Percentiles rank a stretch among this genome's conserved stretches.
Evolutionary conservation across 2,888 invertebrate species (phyloP).

Genomic region (Cephus runcator): DNA sequence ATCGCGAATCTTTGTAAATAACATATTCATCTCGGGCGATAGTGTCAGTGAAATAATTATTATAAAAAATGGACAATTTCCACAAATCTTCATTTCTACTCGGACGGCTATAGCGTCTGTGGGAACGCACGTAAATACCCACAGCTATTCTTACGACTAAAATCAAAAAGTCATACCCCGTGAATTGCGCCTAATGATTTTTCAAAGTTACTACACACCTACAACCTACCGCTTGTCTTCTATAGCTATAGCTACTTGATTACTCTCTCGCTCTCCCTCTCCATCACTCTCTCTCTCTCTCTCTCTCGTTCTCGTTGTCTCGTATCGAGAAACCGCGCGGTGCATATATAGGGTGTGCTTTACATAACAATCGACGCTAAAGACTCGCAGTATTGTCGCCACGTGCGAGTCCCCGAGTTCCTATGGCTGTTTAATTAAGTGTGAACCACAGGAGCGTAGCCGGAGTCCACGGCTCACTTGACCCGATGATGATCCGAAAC

Average conservation of each 20-base stretch:
- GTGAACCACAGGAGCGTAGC: conserved; percentile 64
- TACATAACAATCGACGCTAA: conserved; percentile 66
- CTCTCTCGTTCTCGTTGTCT: conserved; percentile 5
- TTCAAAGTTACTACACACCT: conserved; percentile 12
- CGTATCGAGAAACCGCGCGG: conserved; percentile 49
- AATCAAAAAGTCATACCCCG: neutral
- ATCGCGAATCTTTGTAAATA: neutral
- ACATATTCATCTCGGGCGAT: neutral
- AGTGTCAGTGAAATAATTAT: neutral
- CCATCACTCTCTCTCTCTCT: neutral
- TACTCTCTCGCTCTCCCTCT: neutral
- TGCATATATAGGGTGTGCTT: conserved; percentile 60
- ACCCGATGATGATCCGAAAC: conserved; percentile 58
- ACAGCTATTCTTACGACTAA: neutral
- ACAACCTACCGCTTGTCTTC: neutral
- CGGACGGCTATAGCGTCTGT: neutral
- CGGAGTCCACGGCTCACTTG: conserved; percentile 60
- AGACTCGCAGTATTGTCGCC: conserved; percentile 64
- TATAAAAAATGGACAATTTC: neutral
- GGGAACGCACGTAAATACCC: neutral
- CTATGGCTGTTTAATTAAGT: conserved; percentile 64
- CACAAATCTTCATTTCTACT: neutral
- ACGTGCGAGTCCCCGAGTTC: conserved; percentile 60
- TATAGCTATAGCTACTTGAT: neutral
- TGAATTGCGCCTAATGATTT: conserved; percentile 25